Percentiles rank a stretch among this genome's conserved stretches.
These are phyloP conservation scores for Octonoba sinensis DNA, from an alignment of 2,888 invertebrate species.

Conservation along the genomic window DNA sequence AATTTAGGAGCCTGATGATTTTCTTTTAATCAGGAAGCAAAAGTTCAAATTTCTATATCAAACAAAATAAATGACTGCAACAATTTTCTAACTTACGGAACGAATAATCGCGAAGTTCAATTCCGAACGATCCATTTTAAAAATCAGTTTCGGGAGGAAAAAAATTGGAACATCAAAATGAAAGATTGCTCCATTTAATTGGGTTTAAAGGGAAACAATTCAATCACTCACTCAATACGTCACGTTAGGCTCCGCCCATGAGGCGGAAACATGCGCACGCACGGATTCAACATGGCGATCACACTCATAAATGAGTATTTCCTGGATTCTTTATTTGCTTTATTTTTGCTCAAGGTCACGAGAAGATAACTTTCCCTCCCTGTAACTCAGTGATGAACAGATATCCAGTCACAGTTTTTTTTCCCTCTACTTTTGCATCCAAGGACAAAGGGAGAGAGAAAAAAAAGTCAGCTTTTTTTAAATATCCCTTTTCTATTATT, in stretches of 20 bases:
- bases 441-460: conserved; percentile 14
- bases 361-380: conserved; percentile 8
- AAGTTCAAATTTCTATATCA: too few relatives aligned
- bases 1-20: too few relatives aligned
- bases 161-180: too few relatives aligned
- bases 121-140: too few relatives aligned
- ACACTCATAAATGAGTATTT: conserved; percentile 39
- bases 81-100: too few relatives aligned
- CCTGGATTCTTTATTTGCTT: conserved; percentile 34
- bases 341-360: conserved; percentile 37
- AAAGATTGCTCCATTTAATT: too few relatives aligned
- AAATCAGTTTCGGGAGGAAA: too few relatives aligned
- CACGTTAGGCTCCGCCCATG: background rate
- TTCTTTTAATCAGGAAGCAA: too few relatives aligned
- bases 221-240: background rate
- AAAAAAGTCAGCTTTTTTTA: conserved; percentile 19
- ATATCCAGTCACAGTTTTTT: conserved; percentile 9
- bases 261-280: conserved; percentile 30
- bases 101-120: too few relatives aligned
- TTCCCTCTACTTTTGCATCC: background rate
- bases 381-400: conserved; percentile 11
- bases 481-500: conserved; percentile 11
- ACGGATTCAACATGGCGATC: background rate
- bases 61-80: too few relatives aligned
- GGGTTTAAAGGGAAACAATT: too few relatives aligned